phyloP scores from a whole-genome alignment of 1,140 invertebrate genomes.

The Pectinophora gossypiella region DNA sequence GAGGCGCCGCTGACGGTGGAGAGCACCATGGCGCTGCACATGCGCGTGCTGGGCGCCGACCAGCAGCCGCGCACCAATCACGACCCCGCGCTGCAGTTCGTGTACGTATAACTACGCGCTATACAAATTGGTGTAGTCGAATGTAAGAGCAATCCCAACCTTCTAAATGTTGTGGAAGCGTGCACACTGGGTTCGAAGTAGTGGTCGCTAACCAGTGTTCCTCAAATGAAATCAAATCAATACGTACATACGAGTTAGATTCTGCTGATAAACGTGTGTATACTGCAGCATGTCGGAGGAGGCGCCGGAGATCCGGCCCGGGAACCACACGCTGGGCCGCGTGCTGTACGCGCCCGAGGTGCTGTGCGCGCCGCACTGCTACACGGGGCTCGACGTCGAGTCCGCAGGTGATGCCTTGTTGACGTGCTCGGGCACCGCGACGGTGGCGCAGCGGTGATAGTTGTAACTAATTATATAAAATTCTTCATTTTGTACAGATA shows the following conservation, averaged over 20 bases:
- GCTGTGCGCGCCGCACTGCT: constrained; percentile 41
- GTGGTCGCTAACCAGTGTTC: too few relatives aligned
- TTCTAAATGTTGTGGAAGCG: too few relatives aligned
- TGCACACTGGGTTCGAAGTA: too few relatives aligned
- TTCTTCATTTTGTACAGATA: too few relatives aligned
- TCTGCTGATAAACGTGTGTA: too few relatives aligned
- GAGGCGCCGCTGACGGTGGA: constrained; percentile 33
- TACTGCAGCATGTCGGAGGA: too few relatives aligned
- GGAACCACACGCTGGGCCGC: constrained; percentile 20
- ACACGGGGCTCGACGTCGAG: constrained; percentile 44
- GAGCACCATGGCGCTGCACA: constrained; percentile 36
- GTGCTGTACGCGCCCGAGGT: constrained; percentile 37
- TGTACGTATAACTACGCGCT: constrained; percentile 18
- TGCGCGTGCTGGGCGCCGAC: constrained; percentile 29
- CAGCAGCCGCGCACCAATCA: constrained; percentile 14
- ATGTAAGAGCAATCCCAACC: too few relatives aligned
- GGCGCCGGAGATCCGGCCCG: neutral
- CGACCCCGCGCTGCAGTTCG: constrained; percentile 20
- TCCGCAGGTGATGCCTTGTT: constrained; percentile 16
- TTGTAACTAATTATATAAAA: too few relatives aligned
- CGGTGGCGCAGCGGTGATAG: neutral
- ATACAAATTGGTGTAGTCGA: too few relatives aligned
- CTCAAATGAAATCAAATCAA: too few relatives aligned
- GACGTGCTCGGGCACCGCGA: neutral
- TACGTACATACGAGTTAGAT: too few relatives aligned